Evolutionary conservation across 2,888 invertebrate genomes (phyloP).

Genomic region (Nomada lathburiana): DNA sequence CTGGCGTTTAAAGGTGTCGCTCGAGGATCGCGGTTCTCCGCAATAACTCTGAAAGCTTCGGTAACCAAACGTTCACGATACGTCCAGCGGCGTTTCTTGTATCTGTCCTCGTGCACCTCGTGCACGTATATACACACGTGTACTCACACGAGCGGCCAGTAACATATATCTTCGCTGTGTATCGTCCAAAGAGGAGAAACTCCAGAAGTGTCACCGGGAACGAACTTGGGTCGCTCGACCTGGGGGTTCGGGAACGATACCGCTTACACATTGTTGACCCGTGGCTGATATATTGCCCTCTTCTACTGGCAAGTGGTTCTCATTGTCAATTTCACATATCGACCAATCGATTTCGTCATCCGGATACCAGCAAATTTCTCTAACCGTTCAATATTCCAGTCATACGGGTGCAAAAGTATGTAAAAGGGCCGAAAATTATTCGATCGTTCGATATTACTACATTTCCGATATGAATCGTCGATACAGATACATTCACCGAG

Average conservation of each 20-base stretch:
- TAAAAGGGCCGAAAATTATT: no score
- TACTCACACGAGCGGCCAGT: slow-evolving; percentile 64
- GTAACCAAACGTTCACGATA: slow-evolving; percentile 68
- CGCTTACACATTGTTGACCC: slow-evolving; percentile 83
- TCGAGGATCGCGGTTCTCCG: slow-evolving; percentile 59
- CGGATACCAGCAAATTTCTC: neutral
- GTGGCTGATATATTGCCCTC: slow-evolving; percentile 79
- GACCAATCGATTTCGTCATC: slow-evolving; percentile 60
- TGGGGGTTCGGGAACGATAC: slow-evolving; percentile 73
- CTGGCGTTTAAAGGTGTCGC: slow-evolving; percentile 51
- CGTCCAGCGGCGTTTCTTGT: slow-evolving; percentile 47
- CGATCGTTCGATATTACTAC: no score
- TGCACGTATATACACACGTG: slow-evolving; percentile 53
- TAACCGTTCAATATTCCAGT: slow-evolving; percentile 18
- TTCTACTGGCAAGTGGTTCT: slow-evolving; percentile 77
- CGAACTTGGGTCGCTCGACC: slow-evolving; percentile 79
- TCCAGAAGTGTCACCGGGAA: slow-evolving; percentile 82
- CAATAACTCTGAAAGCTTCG: slow-evolving; percentile 75
- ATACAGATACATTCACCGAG: no score
- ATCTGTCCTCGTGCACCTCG: slow-evolving; percentile 10
- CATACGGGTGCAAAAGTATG: neutral
- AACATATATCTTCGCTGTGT: slow-evolving; percentile 77
- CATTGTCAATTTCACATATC: slow-evolving; percentile 76
- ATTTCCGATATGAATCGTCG: no score
- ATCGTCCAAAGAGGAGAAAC: slow-evolving; percentile 80